These are phyloP conservation scores for Sepioteuthis lessoniana DNA, from an alignment of 2,888 invertebrate species.

Conservation along the genomic window DNA sequence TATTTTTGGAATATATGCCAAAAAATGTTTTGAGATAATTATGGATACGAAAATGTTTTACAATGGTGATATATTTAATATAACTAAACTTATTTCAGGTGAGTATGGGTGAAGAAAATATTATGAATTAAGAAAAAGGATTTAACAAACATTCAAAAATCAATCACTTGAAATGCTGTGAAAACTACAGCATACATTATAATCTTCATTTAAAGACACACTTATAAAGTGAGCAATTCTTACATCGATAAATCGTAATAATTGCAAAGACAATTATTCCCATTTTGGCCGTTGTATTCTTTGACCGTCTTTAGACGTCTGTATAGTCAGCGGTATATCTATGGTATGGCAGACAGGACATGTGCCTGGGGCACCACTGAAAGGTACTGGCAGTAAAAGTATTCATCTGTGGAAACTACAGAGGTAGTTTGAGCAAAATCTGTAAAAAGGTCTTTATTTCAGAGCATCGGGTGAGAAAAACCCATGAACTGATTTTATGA, in stretches of 20 bases:
- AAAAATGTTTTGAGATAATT: background rate
- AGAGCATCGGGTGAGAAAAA: too few relatives aligned
- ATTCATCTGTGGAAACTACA: too few relatives aligned
- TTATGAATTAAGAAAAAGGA: background rate
- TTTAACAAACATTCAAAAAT: background rate
- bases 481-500: too few relatives aligned
- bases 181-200: background rate
- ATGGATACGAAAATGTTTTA: too few relatives aligned
- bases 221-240: background rate
- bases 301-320: too few relatives aligned
- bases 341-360: too few relatives aligned
- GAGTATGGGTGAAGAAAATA: background rate
- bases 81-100: background rate
- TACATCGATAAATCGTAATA: background rate
- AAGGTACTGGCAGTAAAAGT: too few relatives aligned
- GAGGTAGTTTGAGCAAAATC: too few relatives aligned
- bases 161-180: background rate
- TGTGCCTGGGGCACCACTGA: too few relatives aligned
- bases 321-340: too few relatives aligned
- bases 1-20: background rate
- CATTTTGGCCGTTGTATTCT: too few relatives aligned
- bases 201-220: constrained; percentile 33
- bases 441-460: too few relatives aligned
- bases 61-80: background rate
- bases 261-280: background rate